Evolutionary conservation across 2,113 vertebrate genomes (phyloP).

Genomic region (Cyphomyrus discorhynchus): DNA sequence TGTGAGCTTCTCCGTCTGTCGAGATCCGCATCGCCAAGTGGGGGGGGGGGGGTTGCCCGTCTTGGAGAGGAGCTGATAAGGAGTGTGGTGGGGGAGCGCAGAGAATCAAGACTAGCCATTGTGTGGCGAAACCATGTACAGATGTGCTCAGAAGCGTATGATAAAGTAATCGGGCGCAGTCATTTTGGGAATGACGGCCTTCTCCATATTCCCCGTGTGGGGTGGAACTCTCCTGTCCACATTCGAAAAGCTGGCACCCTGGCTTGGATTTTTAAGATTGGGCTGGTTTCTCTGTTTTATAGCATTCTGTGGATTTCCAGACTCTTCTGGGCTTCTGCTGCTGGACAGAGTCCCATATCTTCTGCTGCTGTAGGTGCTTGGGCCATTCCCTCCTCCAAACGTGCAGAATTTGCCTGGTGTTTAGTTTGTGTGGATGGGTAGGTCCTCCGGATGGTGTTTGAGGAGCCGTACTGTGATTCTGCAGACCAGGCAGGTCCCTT

Average conservation of each 20-base stretch:
- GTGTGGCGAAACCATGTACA: background rate
- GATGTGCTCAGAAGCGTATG: background rate
- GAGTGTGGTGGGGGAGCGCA: background rate
- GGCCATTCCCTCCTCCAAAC: background rate
- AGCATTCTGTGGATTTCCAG: background rate
- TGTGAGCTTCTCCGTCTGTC: background rate
- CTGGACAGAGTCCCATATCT: background rate
- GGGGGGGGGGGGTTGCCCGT: background rate
- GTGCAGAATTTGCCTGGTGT: background rate
- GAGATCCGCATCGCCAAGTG: background rate
- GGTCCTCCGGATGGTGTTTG: background rate
- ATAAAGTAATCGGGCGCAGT: background rate
- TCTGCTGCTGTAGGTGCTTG: background rate
- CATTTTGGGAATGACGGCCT: background rate
- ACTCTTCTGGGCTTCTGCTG: background rate
- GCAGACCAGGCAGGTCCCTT: background rate
- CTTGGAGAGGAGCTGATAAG: background rate
- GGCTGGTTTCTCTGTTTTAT: conserved; percentile 16
- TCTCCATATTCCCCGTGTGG: background rate
- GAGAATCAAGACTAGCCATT: background rate
- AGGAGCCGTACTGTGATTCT: background rate
- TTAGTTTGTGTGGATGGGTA: background rate
- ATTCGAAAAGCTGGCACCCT: background rate
- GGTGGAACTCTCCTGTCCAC: background rate
- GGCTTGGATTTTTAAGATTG: background rate